Evolutionary conservation across 2,797 vertebrate species (phyloP).

Genomic region (Spatula clypeata): DNA sequence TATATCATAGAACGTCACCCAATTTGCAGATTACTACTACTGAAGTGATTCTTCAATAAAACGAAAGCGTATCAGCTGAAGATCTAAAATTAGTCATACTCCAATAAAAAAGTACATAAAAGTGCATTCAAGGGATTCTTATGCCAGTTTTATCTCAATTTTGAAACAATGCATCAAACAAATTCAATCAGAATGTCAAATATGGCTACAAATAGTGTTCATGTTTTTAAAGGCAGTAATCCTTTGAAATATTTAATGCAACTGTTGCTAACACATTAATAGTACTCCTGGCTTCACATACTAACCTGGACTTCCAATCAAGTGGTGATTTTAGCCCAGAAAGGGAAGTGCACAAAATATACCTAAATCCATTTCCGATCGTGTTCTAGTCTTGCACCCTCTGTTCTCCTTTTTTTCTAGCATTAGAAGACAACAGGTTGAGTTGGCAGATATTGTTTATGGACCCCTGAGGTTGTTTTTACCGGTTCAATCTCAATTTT

Average conservation of each 20-base stretch:
- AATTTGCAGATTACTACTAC: conserved; percentile 74
- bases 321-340: conserved; percentile 84
- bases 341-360: conserved; percentile 83
- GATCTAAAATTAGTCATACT: conserved; percentile 86
- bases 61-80: conserved; percentile 80
- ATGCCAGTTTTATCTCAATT: conserved; percentile 85
- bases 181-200: conserved; percentile 84
- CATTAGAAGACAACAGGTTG: conserved; percentile 87
- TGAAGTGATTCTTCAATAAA: conserved; percentile 81
- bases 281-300: conserved; percentile 87
- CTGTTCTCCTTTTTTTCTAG: conserved; percentile 79
- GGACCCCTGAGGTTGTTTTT: conserved; percentile 89
- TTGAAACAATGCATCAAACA: conserved; percentile 85
- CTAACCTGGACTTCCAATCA: conserved; percentile 87
- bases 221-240: conserved; percentile 86
- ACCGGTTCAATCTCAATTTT: conserved; percentile 92
- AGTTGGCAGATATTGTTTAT: conserved; percentile 88
- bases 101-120: conserved; percentile 87
- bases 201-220: conserved; percentile 85
- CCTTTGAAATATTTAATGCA: conserved; percentile 85
- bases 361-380: conserved; percentile 85
- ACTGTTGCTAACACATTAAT: conserved; percentile 89
- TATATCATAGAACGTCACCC: conserved; percentile 45
- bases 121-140: conserved; percentile 86
- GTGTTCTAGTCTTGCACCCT: conserved; percentile 90